phyloP scores from a whole-genome alignment of 1,140 invertebrate species.

The Coptotermes formosanus region DNA sequence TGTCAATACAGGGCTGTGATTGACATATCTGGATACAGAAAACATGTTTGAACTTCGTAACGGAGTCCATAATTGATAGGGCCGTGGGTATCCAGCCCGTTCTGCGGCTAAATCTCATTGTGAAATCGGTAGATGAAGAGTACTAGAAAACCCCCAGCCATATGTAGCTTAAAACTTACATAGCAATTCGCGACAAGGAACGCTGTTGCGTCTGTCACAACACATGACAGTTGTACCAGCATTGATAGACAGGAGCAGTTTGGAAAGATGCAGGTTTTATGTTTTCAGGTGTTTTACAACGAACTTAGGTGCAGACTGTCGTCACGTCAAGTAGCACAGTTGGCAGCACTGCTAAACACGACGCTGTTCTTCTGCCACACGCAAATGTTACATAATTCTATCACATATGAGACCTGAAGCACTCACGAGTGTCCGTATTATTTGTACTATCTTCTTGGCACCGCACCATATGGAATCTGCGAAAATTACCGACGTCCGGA shows the following conservation, averaged over 20 bases:
- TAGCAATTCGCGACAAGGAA: background rate
- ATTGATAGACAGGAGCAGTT: constrained; percentile 10
- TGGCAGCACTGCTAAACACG: too few species aligned
- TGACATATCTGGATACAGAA: constrained; percentile 9
- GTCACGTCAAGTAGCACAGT: background rate
- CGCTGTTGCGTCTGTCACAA: background rate
- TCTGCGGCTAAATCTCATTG: background rate
- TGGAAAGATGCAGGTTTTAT: constrained; percentile 16
- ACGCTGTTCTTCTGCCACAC: too few species aligned
- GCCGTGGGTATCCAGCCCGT: background rate
- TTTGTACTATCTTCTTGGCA: too few species aligned
- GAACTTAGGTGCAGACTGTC: background rate
- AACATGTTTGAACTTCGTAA: background rate
- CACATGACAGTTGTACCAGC: constrained; percentile 10
- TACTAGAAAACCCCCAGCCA: background rate
- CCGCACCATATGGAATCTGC: too few species aligned
- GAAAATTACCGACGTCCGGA: too few species aligned
- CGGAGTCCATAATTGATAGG: background rate
- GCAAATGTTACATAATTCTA: too few species aligned
- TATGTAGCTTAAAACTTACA: constrained; percentile 1
- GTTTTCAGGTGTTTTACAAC: background rate
- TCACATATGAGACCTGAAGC: too few species aligned
- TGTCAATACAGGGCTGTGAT: background rate
- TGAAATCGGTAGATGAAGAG: background rate
- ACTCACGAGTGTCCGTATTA: too few species aligned